Evolutionary conservation across 2,797 vertebrate genomes (phyloP).

Genomic region (Natrix natrix): DNA sequence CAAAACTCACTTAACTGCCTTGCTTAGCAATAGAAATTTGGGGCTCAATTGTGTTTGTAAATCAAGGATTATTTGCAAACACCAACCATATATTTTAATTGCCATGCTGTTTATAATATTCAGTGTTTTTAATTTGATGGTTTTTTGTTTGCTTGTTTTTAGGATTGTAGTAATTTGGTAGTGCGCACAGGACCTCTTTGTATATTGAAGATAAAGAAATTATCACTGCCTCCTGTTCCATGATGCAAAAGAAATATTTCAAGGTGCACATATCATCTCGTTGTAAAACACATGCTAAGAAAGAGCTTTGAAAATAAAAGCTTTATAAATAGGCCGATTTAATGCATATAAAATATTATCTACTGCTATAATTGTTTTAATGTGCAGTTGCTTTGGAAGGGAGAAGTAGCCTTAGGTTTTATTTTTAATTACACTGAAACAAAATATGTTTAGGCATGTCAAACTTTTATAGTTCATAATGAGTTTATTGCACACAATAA

Average conservation of each 20-base stretch:
- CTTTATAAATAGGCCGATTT: slow-evolving; percentile 28
- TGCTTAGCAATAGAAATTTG: not conserved
- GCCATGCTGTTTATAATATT: not conserved
- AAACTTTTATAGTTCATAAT: slow-evolving; percentile 52
- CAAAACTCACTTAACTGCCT: not conserved
- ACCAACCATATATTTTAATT: not conserved
- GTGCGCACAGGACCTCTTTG: not conserved
- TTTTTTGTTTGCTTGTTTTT: not conserved
- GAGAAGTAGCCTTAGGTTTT: slow-evolving; percentile 56
- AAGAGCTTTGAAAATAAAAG: not conserved
- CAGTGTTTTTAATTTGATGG: not conserved
- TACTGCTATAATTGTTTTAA: slow-evolving; percentile 29
- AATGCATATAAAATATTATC: slow-evolving; percentile 27
- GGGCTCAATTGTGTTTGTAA: not conserved
- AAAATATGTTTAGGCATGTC: slow-evolving; percentile 53
- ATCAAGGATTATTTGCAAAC: not conserved
- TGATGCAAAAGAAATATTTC: slow-evolving; percentile 23
- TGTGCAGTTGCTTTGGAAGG: slow-evolving; percentile 41
- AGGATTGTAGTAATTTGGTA: not conserved
- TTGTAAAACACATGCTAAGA: slow-evolving; percentile 36
- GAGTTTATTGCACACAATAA: slow-evolving; percentile 60
- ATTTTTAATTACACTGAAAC: slow-evolving; percentile 55
- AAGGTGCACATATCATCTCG: not conserved
- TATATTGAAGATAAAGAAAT: slow-evolving; percentile 8
- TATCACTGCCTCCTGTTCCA: not conserved